Evolutionary conservation across 2,797 vertebrate genomes (phyloP).

Genomic region (Calcarius lapponicus): DNA sequence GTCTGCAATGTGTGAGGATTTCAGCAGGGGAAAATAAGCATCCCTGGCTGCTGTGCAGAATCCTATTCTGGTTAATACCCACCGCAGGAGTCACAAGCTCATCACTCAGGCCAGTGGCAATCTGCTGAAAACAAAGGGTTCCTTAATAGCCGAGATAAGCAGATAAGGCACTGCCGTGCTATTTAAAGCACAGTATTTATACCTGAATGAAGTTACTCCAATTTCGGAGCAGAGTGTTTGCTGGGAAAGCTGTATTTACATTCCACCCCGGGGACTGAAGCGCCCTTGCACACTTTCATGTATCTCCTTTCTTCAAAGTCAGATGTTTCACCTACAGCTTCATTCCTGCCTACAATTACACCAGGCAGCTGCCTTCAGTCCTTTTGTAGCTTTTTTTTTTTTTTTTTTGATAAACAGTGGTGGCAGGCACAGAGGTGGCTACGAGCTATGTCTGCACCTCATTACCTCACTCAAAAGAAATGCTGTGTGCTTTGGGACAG

Average conservation of each 20-base stretch:
- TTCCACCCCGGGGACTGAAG: slow-evolving; percentile 42
- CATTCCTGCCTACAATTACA: slow-evolving; percentile 28
- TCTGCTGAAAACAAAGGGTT: not conserved
- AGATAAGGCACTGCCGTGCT: not conserved
- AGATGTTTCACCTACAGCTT: not conserved
- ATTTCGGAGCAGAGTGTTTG: not conserved
- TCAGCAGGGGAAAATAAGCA: not conserved
- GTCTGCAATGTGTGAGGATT: not conserved
- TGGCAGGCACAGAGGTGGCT: not conserved
- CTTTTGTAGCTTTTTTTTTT: not conserved
- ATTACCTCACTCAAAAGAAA: not conserved
- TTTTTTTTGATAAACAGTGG: not conserved
- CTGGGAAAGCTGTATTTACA: slow-evolving; percentile 40
- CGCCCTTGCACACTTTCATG: not conserved
- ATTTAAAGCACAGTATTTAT: slow-evolving; percentile 15
- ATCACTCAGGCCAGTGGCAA: not conserved
- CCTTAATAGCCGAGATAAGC: not conserved
- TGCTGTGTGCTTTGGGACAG: not conserved
- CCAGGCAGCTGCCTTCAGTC: not conserved
- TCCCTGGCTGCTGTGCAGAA: not conserved
- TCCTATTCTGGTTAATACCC: rapidly evolving
- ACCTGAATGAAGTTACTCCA: slow-evolving; percentile 3
- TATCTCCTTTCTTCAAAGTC: slow-evolving; percentile 47
- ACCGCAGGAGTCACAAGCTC: not conserved
- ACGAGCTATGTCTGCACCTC: not conserved